Percentiles rank a stretch among this genome's conserved stretches.
These are phyloP conservation scores for Pterocles burchelli DNA, from an alignment of 2,113 vertebrate genomes.

Conservation along the genomic window DNA sequence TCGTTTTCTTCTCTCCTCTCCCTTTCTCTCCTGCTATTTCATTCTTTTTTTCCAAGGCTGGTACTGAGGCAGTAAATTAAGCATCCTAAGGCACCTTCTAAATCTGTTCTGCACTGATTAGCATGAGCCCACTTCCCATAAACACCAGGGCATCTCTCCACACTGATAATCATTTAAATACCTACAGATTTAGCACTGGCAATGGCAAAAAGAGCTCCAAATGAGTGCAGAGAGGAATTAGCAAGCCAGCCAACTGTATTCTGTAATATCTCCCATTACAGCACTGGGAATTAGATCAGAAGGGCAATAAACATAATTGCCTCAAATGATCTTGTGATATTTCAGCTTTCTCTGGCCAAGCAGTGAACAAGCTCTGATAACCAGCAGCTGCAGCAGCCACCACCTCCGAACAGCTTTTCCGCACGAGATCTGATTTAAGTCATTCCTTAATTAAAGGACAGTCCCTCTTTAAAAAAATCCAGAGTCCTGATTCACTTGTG, in stretches of 20 bases:
- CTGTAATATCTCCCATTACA: conserved; percentile 56
- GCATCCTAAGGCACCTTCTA: conserved; percentile 67
- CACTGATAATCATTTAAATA: conserved; percentile 59
- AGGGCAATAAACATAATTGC: conserved; percentile 66
- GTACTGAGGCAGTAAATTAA: conserved; percentile 66
- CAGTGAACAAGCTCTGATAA: conserved; percentile 36
- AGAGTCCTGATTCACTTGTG: neutral
- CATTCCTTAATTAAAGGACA: conserved; percentile 56
- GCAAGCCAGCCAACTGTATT: conserved; percentile 41
- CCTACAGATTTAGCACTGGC: conserved; percentile 58
- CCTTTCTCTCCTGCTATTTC: neutral
- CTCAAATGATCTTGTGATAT: conserved; percentile 40
- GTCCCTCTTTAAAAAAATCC: neutral
- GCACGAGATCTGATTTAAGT: neutral
- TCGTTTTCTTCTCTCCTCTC: neutral
- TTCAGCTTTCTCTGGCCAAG: conserved; percentile 47
- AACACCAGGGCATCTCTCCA: conserved; percentile 56
- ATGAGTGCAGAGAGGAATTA: conserved; percentile 55
- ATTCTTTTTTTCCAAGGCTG: neutral
- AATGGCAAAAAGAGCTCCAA: conserved; percentile 18
- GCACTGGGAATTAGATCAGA: conserved; percentile 57
- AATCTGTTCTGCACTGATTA: conserved; percentile 75
- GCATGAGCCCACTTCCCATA: conserved; percentile 51
- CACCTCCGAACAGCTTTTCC: neutral
- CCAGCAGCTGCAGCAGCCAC: conserved; percentile 36